A percentile compares a stretch with the other conserved stretches of the same genome.
Conservation (phyloP, 2,113 vertebrate genomes). For the Theristicus caerulescens region DNA sequence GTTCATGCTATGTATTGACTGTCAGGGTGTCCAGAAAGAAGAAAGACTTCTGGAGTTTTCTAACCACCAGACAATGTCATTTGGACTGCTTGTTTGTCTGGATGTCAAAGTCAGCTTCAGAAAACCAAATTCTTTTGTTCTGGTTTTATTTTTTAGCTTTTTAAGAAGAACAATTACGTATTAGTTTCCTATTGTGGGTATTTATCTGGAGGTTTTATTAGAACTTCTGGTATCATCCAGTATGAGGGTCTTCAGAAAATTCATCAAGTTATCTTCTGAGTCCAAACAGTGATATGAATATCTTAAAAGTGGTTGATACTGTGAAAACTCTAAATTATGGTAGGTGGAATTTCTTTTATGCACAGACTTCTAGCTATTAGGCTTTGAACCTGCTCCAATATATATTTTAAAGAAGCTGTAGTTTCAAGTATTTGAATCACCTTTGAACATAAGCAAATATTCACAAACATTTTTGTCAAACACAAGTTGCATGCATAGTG, state of each 20-base stretch:
- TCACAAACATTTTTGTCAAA: not conserved
- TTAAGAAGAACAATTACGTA: not conserved
- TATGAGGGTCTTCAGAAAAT: not conserved
- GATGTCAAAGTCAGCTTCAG: not conserved
- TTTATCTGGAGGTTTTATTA: not conserved
- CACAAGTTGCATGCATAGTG: not conserved
- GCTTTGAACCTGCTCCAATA: not conserved
- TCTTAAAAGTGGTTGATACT: not conserved
- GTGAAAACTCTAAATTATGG: not conserved
- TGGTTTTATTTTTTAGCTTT: not conserved
- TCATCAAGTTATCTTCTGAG: not conserved
- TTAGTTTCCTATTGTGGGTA: not conserved
- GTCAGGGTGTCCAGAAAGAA: not conserved
- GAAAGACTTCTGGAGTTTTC: not conserved
- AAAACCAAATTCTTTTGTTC: not conserved
- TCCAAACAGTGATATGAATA: not conserved
- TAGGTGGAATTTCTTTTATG: not conserved
- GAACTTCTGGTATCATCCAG: not conserved
- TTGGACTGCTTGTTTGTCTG: not conserved
- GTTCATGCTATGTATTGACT: not conserved
- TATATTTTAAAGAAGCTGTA: not conserved
- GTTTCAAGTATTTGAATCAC: not conserved
- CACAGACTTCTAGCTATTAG: not conserved
- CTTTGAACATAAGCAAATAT: not conserved
- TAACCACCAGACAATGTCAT: not conserved